Base-by-base conservation (phyloP, 2,797 vertebrate genomes). In the Gouania willdenowi region DNA sequence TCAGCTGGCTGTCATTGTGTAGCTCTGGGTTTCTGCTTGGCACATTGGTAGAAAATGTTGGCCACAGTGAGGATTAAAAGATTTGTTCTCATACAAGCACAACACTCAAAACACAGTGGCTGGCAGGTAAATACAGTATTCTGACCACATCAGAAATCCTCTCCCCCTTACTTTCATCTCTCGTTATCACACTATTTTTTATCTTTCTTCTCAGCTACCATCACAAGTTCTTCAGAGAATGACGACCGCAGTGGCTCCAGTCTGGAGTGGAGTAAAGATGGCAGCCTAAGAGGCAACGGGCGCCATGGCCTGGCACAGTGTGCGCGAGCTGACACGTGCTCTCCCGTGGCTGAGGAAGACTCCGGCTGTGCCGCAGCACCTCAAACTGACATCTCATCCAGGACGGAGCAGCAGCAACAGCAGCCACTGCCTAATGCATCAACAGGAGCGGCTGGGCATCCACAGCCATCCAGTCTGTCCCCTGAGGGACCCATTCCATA, bases 201-300 rank as follows among this genome's bases (percentile, higher is more conserved):
- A 6, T 53, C 26, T 37, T n/a, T n/a, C 8, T 13, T 75, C 63
- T 60, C 73, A 98, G 96, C 96, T 75, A 98, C 96, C 40, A 92
- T 97, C 86, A 98, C 95, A 41, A 99, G 96, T 82, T 99, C 97
- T 6, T 99, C 97, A 3, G 96, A 99, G 83, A 99, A 98, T 29
- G 97, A 98, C 51, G 96, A 98, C 81, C 94, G 94, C 50, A 97
- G 95, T 17, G 96, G 94, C 58, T 98, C 95, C 77, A 98, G 96
- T 75, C 87, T 99, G 83, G 97, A 99, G 66, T 98, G 96, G 97
- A 94, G 84, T 84, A 97, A 94, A 67, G 95, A 98, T 39, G 92
- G 94, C 66, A 94, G 92, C 68, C 79, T 96, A 48, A 91, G 94
- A 71, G 82, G 87, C 68, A 89, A 84, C 25, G 77, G 83, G 9